These are phyloP conservation scores for Crepidodera aurea DNA, from an alignment of 2,888 invertebrate species.

Conservation along the genomic window DNA sequence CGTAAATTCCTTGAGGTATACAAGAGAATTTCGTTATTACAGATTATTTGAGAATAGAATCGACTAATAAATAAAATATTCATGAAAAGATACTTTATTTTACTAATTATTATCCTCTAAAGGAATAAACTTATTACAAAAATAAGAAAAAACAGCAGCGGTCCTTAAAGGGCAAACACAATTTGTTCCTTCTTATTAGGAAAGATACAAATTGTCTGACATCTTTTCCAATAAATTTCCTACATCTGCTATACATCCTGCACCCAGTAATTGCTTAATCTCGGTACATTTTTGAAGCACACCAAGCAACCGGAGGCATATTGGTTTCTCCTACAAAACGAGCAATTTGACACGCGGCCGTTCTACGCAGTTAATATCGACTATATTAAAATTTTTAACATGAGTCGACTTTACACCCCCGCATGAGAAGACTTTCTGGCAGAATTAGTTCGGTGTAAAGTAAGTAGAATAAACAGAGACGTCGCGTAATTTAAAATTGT, in stretches of 20 bases:
- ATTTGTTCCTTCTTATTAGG: slow-evolving; percentile 15
- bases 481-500: no score
- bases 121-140: no score
- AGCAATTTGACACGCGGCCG: slow-evolving; percentile 19
- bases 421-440: slow-evolving; percentile 5
- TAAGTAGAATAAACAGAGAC: no score
- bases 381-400: slow-evolving; percentile 56
- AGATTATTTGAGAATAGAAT: no score
- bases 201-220: slow-evolving; percentile 23
- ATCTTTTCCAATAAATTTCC: slow-evolving; percentile 25
- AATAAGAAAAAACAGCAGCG: not conserved
- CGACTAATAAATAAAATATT: no score
- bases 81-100: no score
- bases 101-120: no score
- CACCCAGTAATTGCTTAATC: slow-evolving; percentile 32
- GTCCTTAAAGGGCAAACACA: slow-evolving; percentile 11
- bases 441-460: not conserved
- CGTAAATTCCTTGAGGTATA: no score
- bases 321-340: slow-evolving; percentile 38
- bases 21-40: no score
- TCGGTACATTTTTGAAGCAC: slow-evolving; percentile 24
- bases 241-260: slow-evolving; percentile 14
- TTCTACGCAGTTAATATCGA: slow-evolving; percentile 48
- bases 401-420: slow-evolving; percentile 36
- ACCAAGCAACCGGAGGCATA: slow-evolving; percentile 31